Conservation (phyloP, 2,797 vertebrate species). For the Hirundo rustica region DNA sequence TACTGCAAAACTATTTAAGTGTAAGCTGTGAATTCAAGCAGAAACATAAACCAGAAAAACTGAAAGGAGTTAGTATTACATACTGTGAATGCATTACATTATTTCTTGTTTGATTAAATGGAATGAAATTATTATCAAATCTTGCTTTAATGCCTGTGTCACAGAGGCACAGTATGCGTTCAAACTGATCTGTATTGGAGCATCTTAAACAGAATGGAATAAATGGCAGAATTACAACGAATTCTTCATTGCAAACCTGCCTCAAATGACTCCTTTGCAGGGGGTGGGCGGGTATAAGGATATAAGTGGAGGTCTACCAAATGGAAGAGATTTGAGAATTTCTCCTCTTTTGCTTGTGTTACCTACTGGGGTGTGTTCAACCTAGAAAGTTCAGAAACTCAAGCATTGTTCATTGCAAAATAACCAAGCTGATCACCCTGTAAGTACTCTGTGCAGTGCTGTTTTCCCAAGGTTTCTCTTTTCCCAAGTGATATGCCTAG, state of each 20-base stretch:
- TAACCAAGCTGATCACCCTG: neutral
- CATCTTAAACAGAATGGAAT: neutral
- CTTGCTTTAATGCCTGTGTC: neutral
- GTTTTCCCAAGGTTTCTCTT: neutral
- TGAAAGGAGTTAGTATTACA: neutral
- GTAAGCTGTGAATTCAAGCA: neutral
- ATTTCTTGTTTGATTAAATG: neutral
- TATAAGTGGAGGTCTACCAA: neutral
- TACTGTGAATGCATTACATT: neutral
- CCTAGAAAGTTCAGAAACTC: neutral
- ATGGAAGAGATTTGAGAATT: neutral
- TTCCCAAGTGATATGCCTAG: neutral
- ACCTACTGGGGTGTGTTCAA: neutral
- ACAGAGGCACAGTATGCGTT: neutral
- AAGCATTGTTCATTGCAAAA: too few species aligned
- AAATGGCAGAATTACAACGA: neutral
- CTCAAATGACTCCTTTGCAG: neutral
- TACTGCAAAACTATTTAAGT: neutral
- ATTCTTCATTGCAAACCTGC: neutral
- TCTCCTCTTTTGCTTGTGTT: neutral
- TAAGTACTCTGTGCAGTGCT: neutral
- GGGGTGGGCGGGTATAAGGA: neutral
- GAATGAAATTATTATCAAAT: neutral
- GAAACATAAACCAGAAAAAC: neutral
- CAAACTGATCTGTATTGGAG: neutral